Evolutionary conservation across 2,113 vertebrate genomes (phyloP).

Genomic region (Ctenomys sociabilis): DNA sequence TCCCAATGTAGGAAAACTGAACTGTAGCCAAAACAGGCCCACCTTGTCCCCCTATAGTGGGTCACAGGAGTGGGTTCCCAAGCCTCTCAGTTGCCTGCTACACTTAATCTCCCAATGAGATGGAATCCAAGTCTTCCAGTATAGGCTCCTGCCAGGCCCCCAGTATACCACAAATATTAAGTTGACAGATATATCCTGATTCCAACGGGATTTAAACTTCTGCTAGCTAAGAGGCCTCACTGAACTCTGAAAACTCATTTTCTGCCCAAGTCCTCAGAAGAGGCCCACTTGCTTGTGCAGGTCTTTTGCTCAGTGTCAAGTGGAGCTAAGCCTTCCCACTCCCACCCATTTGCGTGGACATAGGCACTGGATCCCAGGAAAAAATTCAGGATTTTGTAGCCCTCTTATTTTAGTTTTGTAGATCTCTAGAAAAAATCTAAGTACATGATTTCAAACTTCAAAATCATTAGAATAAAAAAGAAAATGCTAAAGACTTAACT

Average conservation of each 20-base stretch:
- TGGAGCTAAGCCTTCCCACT: neutral
- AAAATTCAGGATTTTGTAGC: neutral
- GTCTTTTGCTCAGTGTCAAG: neutral
- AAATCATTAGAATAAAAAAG: conserved; percentile 22
- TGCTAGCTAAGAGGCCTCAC: neutral
- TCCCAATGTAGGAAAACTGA: neutral
- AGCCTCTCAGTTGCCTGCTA: neutral
- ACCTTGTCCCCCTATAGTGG: neutral
- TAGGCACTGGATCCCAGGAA: neutral
- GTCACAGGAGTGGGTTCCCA: neutral
- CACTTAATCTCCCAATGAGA: neutral
- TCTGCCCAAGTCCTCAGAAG: neutral
- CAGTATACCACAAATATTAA: neutral
- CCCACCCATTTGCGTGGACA: neutral
- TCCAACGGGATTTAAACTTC: neutral
- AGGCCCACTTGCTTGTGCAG: neutral
- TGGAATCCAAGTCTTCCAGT: neutral
- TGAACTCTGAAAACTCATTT: neutral
- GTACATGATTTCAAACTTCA: neutral
- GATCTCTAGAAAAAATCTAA: neutral
- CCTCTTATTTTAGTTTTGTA: neutral
- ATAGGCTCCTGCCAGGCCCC: neutral
- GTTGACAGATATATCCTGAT: neutral
- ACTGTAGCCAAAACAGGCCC: neutral
- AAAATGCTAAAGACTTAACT: conserved; percentile 13